Conservation (phyloP, 2,113 vertebrate species). For the Pedetes capensis region DNA sequence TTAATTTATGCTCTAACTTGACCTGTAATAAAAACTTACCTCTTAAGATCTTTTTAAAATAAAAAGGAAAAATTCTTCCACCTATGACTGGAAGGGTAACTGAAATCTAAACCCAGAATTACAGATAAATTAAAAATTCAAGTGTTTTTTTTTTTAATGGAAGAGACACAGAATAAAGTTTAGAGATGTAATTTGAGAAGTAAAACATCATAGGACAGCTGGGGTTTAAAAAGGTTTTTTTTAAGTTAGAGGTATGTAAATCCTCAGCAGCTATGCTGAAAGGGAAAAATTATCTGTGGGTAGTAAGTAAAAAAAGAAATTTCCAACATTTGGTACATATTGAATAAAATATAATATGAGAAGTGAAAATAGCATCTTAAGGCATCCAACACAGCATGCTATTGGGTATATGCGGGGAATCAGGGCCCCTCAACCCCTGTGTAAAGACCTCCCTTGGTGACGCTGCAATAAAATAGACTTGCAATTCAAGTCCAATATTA, state of each 20-base stretch:
- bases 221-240: background rate
- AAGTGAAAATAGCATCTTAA: background rate
- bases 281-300: background rate
- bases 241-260: background rate
- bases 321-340: background rate
- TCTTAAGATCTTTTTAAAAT: background rate
- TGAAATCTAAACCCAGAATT: constrained; percentile 39
- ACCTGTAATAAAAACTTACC: background rate
- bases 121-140: constrained; percentile 13
- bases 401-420: no score
- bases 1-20: constrained; percentile 10
- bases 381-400: background rate
- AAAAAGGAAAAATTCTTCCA: background rate
- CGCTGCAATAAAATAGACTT: background rate
- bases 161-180: constrained; percentile 27
- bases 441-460: background rate
- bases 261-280: constrained; percentile 15
- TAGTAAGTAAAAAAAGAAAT: constrained; percentile 24
- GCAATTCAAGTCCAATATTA: constrained; percentile 15
- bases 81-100: background rate
- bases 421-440: background rate
- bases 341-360: background rate
- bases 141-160: background rate
- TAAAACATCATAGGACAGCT: constrained; percentile 9
- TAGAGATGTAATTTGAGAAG: background rate